These are phyloP conservation scores for Pristionchus maxplancki DNA, from an alignment of 2,888 invertebrate genomes.

Conservation along the genomic window DNA sequence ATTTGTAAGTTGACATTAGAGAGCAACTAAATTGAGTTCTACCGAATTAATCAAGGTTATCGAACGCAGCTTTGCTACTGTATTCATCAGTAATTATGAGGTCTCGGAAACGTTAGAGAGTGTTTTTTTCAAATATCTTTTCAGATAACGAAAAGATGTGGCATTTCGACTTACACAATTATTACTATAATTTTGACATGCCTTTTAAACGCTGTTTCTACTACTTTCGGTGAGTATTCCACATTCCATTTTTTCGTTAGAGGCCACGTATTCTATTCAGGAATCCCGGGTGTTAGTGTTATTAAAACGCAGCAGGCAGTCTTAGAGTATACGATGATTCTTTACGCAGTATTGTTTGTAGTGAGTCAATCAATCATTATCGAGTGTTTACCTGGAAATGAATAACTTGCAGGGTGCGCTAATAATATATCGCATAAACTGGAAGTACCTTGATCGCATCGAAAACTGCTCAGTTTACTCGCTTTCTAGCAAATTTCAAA, in stretches of 20 bases:
- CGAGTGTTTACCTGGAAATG: not conserved
- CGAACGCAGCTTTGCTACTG: not conserved
- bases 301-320: not conserved
- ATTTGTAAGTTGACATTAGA: not conserved
- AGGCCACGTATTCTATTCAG: not conserved
- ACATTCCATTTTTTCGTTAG: not conserved
- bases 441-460: not conserved
- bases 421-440: not conserved
- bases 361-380: not conserved
- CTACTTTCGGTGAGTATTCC: not conserved
- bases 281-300: not conserved
- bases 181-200: not conserved
- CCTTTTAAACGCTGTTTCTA: not conserved
- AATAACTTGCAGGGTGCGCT: not conserved
- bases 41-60: not conserved
- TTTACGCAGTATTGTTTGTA: not conserved
- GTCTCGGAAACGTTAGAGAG: not conserved
- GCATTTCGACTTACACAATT: not conserved
- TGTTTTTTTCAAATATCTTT: not conserved
- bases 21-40: not conserved
- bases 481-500: not conserved
- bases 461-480: not conserved
- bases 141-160: not conserved
- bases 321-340: not conserved
- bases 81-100: not conserved